Evolutionary conservation across 2,888 invertebrate genomes (phyloP).

Genomic region (Callimorpha dominula): DNA sequence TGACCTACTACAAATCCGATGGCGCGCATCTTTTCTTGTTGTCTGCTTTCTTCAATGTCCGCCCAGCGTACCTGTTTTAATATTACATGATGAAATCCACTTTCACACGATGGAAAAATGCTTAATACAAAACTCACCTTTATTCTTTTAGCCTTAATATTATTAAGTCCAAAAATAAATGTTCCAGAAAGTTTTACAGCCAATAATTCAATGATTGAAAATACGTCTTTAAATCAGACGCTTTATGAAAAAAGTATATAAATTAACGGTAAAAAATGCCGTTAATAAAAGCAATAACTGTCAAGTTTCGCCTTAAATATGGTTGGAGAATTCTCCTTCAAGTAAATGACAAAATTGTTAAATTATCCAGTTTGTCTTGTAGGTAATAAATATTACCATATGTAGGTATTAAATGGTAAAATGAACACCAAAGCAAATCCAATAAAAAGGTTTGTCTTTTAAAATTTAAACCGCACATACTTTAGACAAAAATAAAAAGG

Average conservation of each 20-base stretch:
- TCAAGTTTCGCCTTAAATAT: constrained; percentile 38
- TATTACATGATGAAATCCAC: constrained; percentile 74
- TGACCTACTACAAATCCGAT: constrained; percentile 99
- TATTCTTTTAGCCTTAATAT: constrained; percentile 13
- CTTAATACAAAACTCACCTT: constrained; percentile 60
- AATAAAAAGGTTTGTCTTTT: background rate
- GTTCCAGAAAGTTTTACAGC: background rate
- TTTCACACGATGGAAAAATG: constrained; percentile 40
- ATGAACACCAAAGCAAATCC: background rate
- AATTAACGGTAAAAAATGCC: background rate
- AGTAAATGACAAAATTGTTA: constrained; percentile 3
- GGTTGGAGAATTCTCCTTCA: constrained; percentile 54
- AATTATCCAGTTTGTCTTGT: background rate
- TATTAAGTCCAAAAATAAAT: constrained; percentile 1
- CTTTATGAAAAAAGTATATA: background rate
- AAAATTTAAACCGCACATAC: background rate
- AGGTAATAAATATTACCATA: constrained; percentile 11
- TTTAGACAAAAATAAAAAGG: background rate
- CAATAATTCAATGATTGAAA: background rate
- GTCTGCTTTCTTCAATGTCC: constrained; percentile 96
- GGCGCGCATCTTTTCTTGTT: constrained; percentile 97
- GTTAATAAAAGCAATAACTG: constrained; percentile 3
- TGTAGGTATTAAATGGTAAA: background rate
- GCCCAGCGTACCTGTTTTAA: constrained; percentile 97
- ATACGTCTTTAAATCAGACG: constrained; percentile 1